Evolutionary conservation across 2,113 vertebrate genomes (phyloP), one percentile per base, ranked within the genome.

Genomic region (Ranitomeya imitator): DNA sequence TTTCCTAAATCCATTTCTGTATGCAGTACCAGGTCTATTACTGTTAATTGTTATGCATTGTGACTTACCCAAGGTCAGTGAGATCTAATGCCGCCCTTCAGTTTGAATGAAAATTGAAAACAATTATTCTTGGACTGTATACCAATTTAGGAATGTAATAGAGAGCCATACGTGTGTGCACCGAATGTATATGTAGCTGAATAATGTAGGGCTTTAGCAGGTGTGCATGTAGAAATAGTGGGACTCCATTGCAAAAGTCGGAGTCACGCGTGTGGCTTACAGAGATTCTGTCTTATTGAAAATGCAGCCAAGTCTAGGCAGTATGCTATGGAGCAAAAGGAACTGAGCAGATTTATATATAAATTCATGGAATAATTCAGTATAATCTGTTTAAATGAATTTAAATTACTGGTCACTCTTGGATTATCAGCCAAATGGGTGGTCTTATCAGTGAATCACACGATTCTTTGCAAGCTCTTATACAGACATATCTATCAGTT

Each of bases 21-120:
- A 84, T 71, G 63, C 82, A 83, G 45, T 83, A 83, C 80, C 82
- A 84, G 82, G 45, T 71, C 82, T 84, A 69, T 69, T 84, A 84
- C 82, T 83, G 65, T 83, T 83, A 69, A 84, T 69, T 74, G 52
- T n/a, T 67, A 83, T 74, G 83, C 83, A 85, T 13, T 31, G 83
- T 76, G 54, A 85, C 69, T 85, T 76, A 76, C 69, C 67, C 83
- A 74, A 85, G 83, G 83, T 85, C 69, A 60, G 23, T 37, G 59
- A 45, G 26, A 83, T 63, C 13, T 83, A 52, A 83, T 61, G 52
- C 45, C 21, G n/a, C 14, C 69, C 83, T 59, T 71, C 67, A 85
- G 15, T 74, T 31, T 63, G 10, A 54, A 19, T 65, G 59, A 3
- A 54, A 83, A 63, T 45, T 63, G 18, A 63, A 82, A 82, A 82